Evolutionary conservation across 2,113 vertebrate species (phyloP).

Genomic region (Gallinago jamesoni): DNA sequence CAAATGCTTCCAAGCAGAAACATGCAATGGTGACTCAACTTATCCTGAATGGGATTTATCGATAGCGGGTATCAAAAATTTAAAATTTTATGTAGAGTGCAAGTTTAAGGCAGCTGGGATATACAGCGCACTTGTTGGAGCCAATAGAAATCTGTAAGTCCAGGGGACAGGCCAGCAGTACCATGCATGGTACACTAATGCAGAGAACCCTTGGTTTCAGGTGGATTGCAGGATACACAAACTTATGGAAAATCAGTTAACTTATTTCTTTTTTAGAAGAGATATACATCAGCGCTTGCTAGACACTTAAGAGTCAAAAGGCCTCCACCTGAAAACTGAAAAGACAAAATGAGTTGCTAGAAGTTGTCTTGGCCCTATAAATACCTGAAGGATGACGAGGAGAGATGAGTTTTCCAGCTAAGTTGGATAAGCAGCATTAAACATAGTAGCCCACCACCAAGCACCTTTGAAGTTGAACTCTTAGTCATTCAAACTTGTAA

Average conservation of each 20-base stretch:
- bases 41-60: neutral
- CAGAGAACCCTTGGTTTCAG: neutral
- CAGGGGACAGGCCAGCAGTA: neutral
- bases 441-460: neutral
- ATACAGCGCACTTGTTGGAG: neutral
- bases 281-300: neutral
- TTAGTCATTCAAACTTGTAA: neutral
- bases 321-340: neutral
- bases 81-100: neutral
- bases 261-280: neutral
- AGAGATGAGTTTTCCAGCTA: neutral
- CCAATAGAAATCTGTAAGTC: neutral
- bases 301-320: neutral
- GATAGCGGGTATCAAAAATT: neutral
- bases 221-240: neutral
- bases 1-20: neutral
- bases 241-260: neutral
- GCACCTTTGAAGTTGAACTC: neutral
- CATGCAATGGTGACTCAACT: neutral
- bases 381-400: neutral
- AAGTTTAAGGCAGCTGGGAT: neutral
- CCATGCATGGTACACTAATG: accelerated
- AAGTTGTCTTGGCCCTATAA: neutral
- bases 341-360: neutral
- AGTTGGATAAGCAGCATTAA: neutral